These are phyloP conservation scores for Megastigmus dorsalis DNA, from an alignment of 2,888 invertebrate species.

Conservation along the genomic window DNA sequence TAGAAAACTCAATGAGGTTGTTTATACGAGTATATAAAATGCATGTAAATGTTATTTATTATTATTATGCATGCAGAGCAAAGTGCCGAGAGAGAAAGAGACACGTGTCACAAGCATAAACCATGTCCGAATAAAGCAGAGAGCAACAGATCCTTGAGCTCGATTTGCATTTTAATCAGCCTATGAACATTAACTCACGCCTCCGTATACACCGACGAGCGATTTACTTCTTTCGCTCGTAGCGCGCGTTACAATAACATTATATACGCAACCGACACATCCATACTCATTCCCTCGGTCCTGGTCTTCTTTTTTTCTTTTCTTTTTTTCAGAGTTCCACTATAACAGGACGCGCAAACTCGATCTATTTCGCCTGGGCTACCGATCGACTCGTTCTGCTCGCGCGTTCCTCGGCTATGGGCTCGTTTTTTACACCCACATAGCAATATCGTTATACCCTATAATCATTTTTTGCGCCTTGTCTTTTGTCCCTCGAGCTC, in stretches of 20 bases:
- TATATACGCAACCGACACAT: background rate
- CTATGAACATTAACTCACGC: constrained; percentile 47
- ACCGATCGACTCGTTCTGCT: background rate
- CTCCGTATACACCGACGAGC: constrained; percentile 19
- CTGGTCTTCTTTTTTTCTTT: background rate
- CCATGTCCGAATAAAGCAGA: background rate
- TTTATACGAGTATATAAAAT: too few relatives aligned
- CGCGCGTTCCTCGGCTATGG: background rate
- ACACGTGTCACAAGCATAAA: constrained; percentile 16
- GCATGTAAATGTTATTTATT: too few relatives aligned
- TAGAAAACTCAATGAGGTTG: too few relatives aligned
- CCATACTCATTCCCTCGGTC: background rate
- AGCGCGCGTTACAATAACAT: constrained; percentile 14
- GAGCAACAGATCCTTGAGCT: constrained; percentile 27
- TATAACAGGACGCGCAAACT: too few relatives aligned
- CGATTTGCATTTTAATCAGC: constrained; percentile 55
- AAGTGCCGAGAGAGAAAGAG: background rate
- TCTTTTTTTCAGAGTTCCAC: constrained; percentile 6
- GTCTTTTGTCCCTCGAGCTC: constrained; percentile 28
- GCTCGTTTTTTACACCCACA: constrained; percentile 6
- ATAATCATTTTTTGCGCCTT: constrained; percentile 46
- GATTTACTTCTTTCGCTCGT: constrained; percentile 15
- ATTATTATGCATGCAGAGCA: background rate
- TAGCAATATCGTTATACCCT: constrained; percentile 22
- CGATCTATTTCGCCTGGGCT: constrained; percentile 1